Conservation (phyloP, 2,888 invertebrate genomes). For the Euproctis similis region DNA sequence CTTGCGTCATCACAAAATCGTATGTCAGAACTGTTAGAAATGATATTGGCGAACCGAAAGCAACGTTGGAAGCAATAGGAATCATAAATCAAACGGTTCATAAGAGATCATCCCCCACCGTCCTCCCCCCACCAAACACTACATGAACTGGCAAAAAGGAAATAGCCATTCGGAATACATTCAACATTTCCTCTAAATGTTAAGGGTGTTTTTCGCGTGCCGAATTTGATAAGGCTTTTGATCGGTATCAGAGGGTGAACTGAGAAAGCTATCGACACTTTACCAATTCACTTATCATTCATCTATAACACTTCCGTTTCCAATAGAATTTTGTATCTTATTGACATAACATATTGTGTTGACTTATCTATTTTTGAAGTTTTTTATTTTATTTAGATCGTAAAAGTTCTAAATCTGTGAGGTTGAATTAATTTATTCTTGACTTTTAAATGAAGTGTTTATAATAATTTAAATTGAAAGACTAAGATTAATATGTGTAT, state of each 20-base stretch:
- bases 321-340: conserved; percentile 40
- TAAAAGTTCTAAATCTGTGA: too few relatives aligned
- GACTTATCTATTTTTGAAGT: too few relatives aligned
- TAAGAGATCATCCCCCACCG: conserved; percentile 44
- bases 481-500: too few relatives aligned
- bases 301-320: conserved; percentile 21
- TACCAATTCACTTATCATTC: conserved; percentile 52
- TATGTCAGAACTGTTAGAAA: conserved; percentile 41
- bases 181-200: conserved; percentile 36
- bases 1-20: conserved; percentile 35
- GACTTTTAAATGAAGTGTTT: background rate
- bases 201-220: conserved; percentile 46
- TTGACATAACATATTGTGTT: conserved; percentile 1
- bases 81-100: conserved; percentile 55
- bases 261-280: conserved; percentile 59
- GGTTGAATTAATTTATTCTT: too few relatives aligned
- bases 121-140: conserved; percentile 48
- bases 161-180: conserved; percentile 48
- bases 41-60: conserved; percentile 42
- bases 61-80: conserved; percentile 35
- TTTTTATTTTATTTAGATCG: too few relatives aligned
- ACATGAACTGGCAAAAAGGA: conserved; percentile 52
- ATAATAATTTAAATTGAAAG: conserved; percentile 9
- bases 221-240: conserved; percentile 47
- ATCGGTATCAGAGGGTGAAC: conserved; percentile 56